phyloP scores from a whole-genome alignment of 2,888 invertebrate genomes.

The Cinara cedri region DNA sequence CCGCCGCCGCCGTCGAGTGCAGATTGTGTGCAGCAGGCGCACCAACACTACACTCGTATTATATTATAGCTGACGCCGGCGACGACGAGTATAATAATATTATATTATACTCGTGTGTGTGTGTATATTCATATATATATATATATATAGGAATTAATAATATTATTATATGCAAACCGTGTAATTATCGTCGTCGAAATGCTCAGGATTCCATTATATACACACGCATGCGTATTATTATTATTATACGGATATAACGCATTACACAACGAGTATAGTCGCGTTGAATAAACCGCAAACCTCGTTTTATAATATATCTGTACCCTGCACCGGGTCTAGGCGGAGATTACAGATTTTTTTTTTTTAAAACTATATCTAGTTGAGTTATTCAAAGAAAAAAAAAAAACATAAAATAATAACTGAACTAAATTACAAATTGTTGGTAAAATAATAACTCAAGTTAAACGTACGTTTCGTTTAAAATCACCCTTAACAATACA shows the following conservation, averaged over 20 bases:
- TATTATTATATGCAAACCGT: slow-evolving; percentile 37
- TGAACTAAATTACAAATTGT: no score
- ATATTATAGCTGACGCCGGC: not conserved
- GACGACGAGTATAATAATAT: slow-evolving; percentile 14
- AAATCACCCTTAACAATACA: no score
- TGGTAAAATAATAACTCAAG: no score
- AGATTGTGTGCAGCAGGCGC: not conserved
- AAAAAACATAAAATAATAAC: no score
- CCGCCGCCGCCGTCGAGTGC: not conserved
- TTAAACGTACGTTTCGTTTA: no score
- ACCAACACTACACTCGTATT: not conserved
- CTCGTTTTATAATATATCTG: not conserved
- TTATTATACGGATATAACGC: not conserved
- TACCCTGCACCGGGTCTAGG: no score
- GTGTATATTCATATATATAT: no score
- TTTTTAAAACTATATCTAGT: no score
- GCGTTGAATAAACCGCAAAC: no score
- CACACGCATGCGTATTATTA: not conserved
- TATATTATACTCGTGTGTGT: no score
- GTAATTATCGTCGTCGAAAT: slow-evolving; percentile 50
- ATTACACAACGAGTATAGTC: not conserved
- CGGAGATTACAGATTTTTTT: no score
- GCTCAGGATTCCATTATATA: slow-evolving; percentile 45
- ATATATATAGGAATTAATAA: slow-evolving; percentile 20
- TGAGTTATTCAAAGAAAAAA: no score